Evolutionary conservation across 2,888 invertebrate genomes (phyloP).

Genomic region (Dolichomitus sp.): DNA sequence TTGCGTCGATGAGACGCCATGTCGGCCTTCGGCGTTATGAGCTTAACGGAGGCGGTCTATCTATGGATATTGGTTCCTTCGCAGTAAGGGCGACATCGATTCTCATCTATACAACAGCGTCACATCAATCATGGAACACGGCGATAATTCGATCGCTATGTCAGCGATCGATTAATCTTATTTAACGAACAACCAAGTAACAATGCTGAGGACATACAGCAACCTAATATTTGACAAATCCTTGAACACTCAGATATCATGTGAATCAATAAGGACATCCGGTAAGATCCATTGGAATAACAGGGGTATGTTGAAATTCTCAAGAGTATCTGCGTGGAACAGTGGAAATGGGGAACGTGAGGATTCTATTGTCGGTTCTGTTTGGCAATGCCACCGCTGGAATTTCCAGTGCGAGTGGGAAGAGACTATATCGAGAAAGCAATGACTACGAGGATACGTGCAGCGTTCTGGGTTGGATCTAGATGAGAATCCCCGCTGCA

Average conservation of each 20-base stretch:
- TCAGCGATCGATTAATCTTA: constrained; percentile 28
- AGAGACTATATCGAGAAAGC: neutral
- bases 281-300: neutral
- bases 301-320: neutral
- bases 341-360: constrained; percentile 11
- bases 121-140: constrained; percentile 32
- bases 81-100: constrained; percentile 23
- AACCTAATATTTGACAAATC: constrained; percentile 25
- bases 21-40: constrained; percentile 33
- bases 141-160: constrained; percentile 32
- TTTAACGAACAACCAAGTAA: constrained; percentile 10
- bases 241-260: neutral
- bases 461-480: constrained; percentile 10
- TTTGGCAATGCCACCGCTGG: constrained; percentile 16
- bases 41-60: constrained; percentile 43
- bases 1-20: constrained; percentile 24
- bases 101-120: neutral
- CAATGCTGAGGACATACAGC: constrained; percentile 1
- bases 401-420: constrained; percentile 1
- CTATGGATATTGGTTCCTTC: constrained; percentile 53
- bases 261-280: constrained; percentile 1
- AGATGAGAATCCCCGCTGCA: constrained; percentile 38
- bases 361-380: constrained; percentile 36
- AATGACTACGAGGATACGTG: constrained; percentile 10
- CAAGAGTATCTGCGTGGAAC: neutral